phyloP scores from a whole-genome alignment of 2,888 invertebrate species.

The Mesorhabditis belari region DNA sequence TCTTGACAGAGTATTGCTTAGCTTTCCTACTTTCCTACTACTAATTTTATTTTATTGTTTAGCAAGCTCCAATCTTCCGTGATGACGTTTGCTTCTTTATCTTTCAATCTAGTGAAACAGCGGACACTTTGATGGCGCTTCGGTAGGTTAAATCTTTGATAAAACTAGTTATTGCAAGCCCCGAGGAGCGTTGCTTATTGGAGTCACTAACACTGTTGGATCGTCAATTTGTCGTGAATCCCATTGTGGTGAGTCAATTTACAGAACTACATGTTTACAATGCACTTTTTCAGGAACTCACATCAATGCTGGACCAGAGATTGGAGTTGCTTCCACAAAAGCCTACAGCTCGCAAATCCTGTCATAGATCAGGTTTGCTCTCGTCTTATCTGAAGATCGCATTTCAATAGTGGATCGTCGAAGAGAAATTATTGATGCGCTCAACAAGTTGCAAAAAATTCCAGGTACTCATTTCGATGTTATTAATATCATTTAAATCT shows the following conservation, averaged over 20 bases:
- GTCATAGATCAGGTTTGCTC: slow-evolving; percentile 93
- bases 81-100: slow-evolving; percentile 99
- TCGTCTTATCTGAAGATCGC: slow-evolving; percentile 95
- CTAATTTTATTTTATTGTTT: no score
- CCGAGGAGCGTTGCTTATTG: slow-evolving; percentile 91
- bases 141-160: no score
- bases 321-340: slow-evolving; percentile 99
- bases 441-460: slow-evolving; percentile 76
- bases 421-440: slow-evolving; percentile 76
- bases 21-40: no score
- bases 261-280: no score
- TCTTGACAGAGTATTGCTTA: no score
- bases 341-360: slow-evolving; percentile 99
- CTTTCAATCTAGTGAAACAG: slow-evolving; percentile 75
- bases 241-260: no score
- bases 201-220: slow-evolving; percentile 97
- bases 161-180: slow-evolving; percentile 88
- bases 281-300: no score
- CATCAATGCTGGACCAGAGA: slow-evolving; percentile 98
- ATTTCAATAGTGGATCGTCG: slow-evolving; percentile 81
- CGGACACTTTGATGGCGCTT: slow-evolving; percentile 54
- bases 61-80: slow-evolving; percentile 92
- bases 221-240: slow-evolving; percentile 94
- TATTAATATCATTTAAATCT: no score
- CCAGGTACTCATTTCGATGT: no score